Percentiles rank a stretch among this genome's conserved stretches.
Conservation (phyloP, 2,113 vertebrate species). For the Oryzias melastigma region DNA sequence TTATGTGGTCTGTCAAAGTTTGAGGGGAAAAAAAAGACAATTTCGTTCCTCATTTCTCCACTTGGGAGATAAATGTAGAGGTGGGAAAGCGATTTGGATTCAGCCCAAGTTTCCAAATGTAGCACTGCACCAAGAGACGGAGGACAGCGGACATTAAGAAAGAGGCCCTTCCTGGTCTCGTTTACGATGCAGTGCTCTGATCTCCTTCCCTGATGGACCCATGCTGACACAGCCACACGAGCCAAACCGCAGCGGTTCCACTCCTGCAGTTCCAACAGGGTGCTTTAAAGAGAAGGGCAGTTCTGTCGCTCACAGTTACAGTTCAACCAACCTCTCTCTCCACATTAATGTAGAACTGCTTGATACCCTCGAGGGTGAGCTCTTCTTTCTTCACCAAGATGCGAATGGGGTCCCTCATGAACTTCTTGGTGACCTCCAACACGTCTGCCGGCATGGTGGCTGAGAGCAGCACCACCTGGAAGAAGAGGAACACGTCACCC, state of each 20-base stretch:
- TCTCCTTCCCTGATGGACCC: constrained; percentile 78
- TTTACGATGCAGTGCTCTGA: constrained; percentile 64
- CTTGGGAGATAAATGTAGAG: too few species aligned
- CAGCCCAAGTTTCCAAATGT: constrained; percentile 33
- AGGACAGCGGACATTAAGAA: constrained; percentile 81
- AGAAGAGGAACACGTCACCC: neutral
- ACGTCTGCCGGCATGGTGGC: constrained; percentile 98
- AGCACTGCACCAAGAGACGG: constrained; percentile 73
- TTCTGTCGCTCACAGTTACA: neutral
- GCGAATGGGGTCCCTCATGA: constrained; percentile 96
- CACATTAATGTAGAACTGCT: constrained; percentile 99
- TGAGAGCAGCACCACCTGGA: constrained; percentile 93
- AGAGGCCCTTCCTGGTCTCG: constrained; percentile 75
- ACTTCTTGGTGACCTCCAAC: constrained; percentile 98
- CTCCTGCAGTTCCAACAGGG: constrained; percentile 75
- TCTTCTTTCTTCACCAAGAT: constrained; percentile 99
- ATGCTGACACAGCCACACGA: constrained; percentile 72
- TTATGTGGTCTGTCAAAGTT: too few species aligned
- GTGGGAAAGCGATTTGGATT: neutral
- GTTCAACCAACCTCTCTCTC: constrained; percentile 87
- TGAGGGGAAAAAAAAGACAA: too few species aligned
- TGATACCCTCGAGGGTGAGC: constrained; percentile 98
- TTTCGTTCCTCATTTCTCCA: too few species aligned
- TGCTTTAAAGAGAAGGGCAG: constrained; percentile 75
- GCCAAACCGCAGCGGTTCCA: constrained; percentile 51